A percentile compares a stretch with the other conserved stretches of the same genome.
These are phyloP conservation scores for Pycnonotus jocosus DNA, from an alignment of 2,113 vertebrate genomes.

Conservation along the genomic window DNA sequence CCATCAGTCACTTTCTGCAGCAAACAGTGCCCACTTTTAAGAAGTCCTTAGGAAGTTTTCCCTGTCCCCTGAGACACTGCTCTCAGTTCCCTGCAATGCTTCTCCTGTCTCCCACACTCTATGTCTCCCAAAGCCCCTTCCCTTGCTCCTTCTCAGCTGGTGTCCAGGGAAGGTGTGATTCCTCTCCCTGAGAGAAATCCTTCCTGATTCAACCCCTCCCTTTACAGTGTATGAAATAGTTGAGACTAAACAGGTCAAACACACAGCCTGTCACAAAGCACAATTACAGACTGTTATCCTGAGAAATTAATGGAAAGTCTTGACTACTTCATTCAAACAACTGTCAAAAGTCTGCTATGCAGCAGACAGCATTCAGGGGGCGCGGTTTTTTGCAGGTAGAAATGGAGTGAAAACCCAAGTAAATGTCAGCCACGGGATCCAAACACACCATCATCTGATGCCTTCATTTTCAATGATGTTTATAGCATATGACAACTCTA, in stretches of 20 bases:
- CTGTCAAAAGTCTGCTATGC: background rate
- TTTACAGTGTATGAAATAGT: background rate
- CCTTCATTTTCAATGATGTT: background rate
- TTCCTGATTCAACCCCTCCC: background rate
- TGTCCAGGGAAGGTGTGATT: background rate
- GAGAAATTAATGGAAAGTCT: background rate
- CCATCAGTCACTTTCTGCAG: background rate
- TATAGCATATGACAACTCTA: background rate
- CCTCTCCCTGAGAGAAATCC: background rate
- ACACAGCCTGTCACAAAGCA: background rate
- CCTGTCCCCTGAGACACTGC: accelerated
- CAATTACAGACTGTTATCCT: background rate
- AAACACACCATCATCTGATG: background rate
- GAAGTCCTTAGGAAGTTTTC: background rate
- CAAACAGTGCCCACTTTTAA: background rate
- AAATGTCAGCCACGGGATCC: background rate
- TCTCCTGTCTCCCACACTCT: background rate
- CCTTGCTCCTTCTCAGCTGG: background rate
- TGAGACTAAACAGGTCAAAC: background rate
- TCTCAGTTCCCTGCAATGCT: background rate
- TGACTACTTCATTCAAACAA: background rate
- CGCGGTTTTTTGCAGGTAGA: background rate
- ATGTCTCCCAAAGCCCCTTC: background rate
- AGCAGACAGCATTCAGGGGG: background rate
- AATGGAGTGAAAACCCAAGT: background rate